Evolutionary conservation across 2,797 vertebrate species (phyloP).

Genomic region (Leucoraja ocellata): DNA sequence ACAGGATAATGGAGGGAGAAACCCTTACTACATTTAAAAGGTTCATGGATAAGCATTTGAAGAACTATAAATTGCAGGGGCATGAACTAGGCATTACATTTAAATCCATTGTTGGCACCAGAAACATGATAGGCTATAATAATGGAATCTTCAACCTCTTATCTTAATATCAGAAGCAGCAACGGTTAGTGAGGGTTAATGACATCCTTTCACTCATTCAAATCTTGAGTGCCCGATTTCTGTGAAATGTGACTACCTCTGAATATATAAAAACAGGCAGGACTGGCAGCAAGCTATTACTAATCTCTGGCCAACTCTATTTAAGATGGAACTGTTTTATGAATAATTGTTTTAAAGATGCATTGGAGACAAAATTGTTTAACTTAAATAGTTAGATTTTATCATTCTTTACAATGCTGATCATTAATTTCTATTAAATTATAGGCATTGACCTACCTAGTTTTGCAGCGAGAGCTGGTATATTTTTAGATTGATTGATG

Average conservation of each 20-base stretch:
- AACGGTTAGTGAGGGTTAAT: not conserved
- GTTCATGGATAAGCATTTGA: too few relatives aligned
- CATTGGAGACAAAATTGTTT: not conserved
- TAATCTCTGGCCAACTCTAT: not conserved
- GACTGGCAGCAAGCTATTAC: not conserved
- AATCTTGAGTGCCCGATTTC: not conserved
- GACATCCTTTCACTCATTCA: not conserved
- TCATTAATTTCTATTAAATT: conserved; percentile 53
- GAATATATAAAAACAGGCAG: not conserved
- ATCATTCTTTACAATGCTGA: not conserved
- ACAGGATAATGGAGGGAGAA: too few relatives aligned
- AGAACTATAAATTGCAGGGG: too few relatives aligned
- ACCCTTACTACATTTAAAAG: too few relatives aligned
- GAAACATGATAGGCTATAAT: not conserved
- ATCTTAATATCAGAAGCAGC: not conserved
- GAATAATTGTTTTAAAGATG: not conserved
- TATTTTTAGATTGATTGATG: conserved; percentile 42
- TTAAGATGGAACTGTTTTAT: not conserved
- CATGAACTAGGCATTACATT: too few relatives aligned
- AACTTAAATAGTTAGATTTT: not conserved
- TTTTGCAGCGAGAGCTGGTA: conserved; percentile 72
- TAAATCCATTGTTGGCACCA: too few relatives aligned
- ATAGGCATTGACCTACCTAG: conserved; percentile 70
- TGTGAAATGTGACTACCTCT: not conserved
- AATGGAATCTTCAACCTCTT: not conserved